These are phyloP conservation scores for Diarsia mendica DNA, from an alignment of 2,888 invertebrate genomes.

Conservation along the genomic window DNA sequence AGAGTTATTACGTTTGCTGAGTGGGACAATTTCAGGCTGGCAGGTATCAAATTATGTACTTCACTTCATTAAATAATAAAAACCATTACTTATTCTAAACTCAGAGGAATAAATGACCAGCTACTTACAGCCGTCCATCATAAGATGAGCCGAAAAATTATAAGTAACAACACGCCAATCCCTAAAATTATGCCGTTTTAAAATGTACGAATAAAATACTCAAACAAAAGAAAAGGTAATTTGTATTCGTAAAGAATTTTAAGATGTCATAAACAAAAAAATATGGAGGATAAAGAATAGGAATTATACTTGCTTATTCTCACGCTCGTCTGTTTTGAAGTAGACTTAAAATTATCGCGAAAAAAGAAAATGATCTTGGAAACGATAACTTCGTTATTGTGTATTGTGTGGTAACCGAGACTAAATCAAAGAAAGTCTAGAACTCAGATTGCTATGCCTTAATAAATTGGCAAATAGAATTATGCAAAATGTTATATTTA, in stretches of 20 bases:
- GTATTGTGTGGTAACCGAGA: too few relatives aligned
- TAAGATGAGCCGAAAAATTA: slow-evolving; percentile 4
- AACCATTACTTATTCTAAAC: background rate
- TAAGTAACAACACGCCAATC: slow-evolving; percentile 6
- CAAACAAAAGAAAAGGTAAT: slow-evolving; percentile 42
- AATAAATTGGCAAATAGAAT: too few relatives aligned
- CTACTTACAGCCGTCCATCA: slow-evolving; percentile 10
- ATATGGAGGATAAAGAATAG: slow-evolving; percentile 32
- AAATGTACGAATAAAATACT: slow-evolving; percentile 37
- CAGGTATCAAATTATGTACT: slow-evolving; percentile 1
- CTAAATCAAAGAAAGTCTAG: too few relatives aligned
- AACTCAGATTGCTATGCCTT: too few relatives aligned
- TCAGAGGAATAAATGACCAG: background rate
- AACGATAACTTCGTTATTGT: too few relatives aligned
- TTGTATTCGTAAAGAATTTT: slow-evolving; percentile 55
- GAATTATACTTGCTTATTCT: slow-evolving; percentile 16
- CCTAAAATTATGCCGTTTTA: slow-evolving; percentile 34
- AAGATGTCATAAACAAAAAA: slow-evolving; percentile 51
- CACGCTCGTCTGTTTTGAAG: background rate
- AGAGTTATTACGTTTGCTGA: background rate
- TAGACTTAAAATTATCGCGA: too few relatives aligned
- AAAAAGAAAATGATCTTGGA: too few relatives aligned
- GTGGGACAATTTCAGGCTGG: background rate
- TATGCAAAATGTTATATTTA: too few relatives aligned
- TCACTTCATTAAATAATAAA: background rate